Conservation (phyloP, 1,140 invertebrate species). For the Tetranychus cinnabarinus region DNA sequence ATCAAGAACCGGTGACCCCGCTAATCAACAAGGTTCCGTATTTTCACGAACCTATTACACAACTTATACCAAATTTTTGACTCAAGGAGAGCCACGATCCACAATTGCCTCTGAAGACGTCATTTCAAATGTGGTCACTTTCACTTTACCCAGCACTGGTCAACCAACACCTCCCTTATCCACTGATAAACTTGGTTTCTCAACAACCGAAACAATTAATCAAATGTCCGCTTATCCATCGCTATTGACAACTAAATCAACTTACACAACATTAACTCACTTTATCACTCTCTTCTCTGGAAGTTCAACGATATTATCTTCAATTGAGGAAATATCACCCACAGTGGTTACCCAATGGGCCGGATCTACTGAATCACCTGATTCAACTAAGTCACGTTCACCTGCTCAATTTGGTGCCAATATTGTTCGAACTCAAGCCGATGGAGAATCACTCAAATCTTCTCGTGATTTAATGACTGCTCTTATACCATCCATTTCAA, state of each 20-base stretch:
- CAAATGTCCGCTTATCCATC: neutral
- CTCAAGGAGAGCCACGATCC: slow-evolving; percentile 45
- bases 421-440: neutral
- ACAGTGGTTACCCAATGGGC: slow-evolving; percentile 10
- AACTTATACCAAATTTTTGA: slow-evolving; percentile 47
- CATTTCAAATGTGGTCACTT: slow-evolving; percentile 14
- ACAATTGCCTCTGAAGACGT: slow-evolving; percentile 54
- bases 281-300: slow-evolving; percentile 14
- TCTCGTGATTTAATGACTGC: slow-evolving; percentile 6
- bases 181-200: neutral
- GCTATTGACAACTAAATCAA: slow-evolving; percentile 9
- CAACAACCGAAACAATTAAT: neutral
- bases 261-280: slow-evolving; percentile 14
- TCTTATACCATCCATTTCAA: slow-evolving; percentile 14
- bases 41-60: slow-evolving; percentile 11
- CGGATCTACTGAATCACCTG: neutral
- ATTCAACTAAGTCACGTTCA: neutral
- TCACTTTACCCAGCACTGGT: slow-evolving; percentile 1
- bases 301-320: slow-evolving; percentile 12
- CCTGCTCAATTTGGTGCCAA: neutral
- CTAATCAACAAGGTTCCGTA: neutral
- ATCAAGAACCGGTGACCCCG: neutral
- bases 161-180: slow-evolving; percentile 1
- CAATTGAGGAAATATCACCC: slow-evolving; percentile 14
- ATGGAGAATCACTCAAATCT: neutral